Base-by-base conservation (phyloP, 2,113 vertebrate species). In the Toxotes jaculatrix region DNA sequence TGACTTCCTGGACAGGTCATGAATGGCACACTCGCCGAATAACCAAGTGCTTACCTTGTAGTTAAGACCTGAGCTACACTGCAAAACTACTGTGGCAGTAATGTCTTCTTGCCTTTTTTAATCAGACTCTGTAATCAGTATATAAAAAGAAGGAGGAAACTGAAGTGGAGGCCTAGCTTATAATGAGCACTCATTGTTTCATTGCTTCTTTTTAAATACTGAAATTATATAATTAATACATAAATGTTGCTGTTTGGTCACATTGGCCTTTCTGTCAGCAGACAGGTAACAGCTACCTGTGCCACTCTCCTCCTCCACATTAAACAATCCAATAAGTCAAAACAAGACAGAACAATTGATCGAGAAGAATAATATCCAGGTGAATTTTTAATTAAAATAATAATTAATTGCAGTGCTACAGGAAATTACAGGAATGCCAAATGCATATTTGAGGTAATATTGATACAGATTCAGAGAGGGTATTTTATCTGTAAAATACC, bases 221-320 rank as follows among this genome's bases (percentile, higher is more conserved):
- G 4, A 45, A 32, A 61, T 72, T 5, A 16, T 10, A 27, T 27
- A 27, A 27, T 27, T 27, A 14, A 34, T 8, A 65, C 32, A 27
- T 57, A 55, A 12, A 34, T 45, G 4, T 32, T 78, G 7, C 1
- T 57, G 38, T 82, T 70, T 63, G 49, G 10, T 56, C 47, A 14
- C 63, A 32, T 14, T 61, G 9, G 23, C 6, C 13, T 55, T 10
- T 17, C 27, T 67, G 85, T 72, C 61, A 79, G 1, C 9, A 16
- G 17, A 10, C 12, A 71, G 70, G 45, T 77, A 62, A 71, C 11
- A 2, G 8, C 5, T 5, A 64, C 16, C 21, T 57, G 71, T 51
- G 63, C 84, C 88, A 83, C 88, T 83, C 74, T 60, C 69, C 68
- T 87, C n/a, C 16, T 61, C 14, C 14, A 51, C 13, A 9, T 40